Evolutionary conservation across 2,797 vertebrate genomes (phyloP), one percentile per base, ranked within the genome.

Genomic region (Onychomys arenicola): DNA sequence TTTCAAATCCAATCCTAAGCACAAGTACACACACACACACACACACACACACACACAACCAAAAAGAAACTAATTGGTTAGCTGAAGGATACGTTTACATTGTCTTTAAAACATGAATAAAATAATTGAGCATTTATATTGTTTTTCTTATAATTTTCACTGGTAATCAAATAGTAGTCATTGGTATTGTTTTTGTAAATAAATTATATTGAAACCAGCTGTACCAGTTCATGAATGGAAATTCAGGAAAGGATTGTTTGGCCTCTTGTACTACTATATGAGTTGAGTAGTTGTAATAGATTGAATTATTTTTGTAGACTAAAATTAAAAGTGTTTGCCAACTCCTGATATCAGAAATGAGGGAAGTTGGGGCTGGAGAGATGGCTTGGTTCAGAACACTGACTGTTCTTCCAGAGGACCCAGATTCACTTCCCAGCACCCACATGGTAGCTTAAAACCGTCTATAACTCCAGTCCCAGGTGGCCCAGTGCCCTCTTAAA

Each of bases 101-200:
- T 69, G 29, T 91, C 25, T 40, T 77, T 59, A 87, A 87, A 75
- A 75, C 71, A 75, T 75, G 37, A 75, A 37, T 75, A 75, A 75
- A 75, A 34, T 69, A 75, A 40, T 73, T 32, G 88, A 89, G 23
- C 75, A 65, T 96, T 93, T 94, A 43, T 91, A 10, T 34, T 87
- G 27, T 63, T 17, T 90, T 80, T 89, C 11, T 37, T 55, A 29
- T 76, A 43, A 67, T 40, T 61, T 14, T 25, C 19, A 63, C 6
- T 90, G 46, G 61, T 73, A 49, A 52, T 61, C 23, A 8, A 63
- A 32, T 82, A 34, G 14, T 63, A 57, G 0, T 27, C 82, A 34
- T 86, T 78, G 67, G 61, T 10, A 61, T 32, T 77, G 9, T 49
- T 71, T 89, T 89, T 93, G 3, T 91, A 75, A 80, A 49, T 89